Evolutionary conservation across 2,797 vertebrate genomes (phyloP), one percentile per base, ranked within the genome.

Genomic region (Leuciscus waleckii): DNA sequence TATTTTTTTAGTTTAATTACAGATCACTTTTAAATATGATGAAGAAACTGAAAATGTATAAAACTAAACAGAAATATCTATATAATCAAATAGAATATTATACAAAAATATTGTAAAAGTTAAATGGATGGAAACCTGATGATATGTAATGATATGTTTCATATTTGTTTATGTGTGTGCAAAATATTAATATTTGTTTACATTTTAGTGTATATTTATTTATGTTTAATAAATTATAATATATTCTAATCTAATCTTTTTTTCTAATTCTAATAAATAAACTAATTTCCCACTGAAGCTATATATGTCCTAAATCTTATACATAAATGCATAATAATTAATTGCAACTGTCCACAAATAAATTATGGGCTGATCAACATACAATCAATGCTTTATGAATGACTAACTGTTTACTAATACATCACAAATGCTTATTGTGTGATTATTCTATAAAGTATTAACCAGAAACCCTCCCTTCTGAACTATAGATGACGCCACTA

Each of bases 371-470:
- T 65, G 9, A 51, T 67, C 21, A 51, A 26, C 32, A 10, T 37
- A 23, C 6, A 32, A 43, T 73, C 71, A 26, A 58, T 41, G 37
- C 17, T 73, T 73, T 14, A 61, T 23, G 49, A 75, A 63, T 54
- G 2, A 83, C 46, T 49, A 35, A 49, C 71, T 82, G 37, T 73
- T 58, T 56, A 82, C 51, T 73, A 23, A 61, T 37, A 46, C 49
- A 8, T 67, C 19, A 14, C 41, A 79, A 49, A 43, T 49, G 13
- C 29, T 63, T 73, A 21, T 7, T 69, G 19, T 73, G 69, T 49
- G 29, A 4, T 61, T 63, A 82, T 17, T 58, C 26, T 73, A 21
- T 5, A 63, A 46, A 74, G 26, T 41, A 70, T 81, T 58, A 61
- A 41, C 16, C 16, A 82, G 7, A 82, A 82, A 32, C 14, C 19